Evolutionary conservation across 2,797 vertebrate genomes (phyloP).

Genomic region (Eptatretus atami): DNA sequence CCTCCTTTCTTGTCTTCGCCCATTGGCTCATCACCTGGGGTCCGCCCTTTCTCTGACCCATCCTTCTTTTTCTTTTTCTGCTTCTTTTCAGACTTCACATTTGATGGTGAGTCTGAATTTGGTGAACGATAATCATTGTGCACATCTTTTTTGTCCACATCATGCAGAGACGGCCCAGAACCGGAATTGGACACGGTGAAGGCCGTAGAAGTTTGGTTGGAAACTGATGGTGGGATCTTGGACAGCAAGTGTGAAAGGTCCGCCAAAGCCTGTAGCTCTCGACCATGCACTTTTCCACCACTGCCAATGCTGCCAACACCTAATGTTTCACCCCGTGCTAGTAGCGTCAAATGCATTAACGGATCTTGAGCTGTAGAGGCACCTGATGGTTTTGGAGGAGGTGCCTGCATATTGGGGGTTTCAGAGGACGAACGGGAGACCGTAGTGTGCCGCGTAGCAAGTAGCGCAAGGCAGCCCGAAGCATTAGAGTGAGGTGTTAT

Average conservation of each 20-base stretch:
- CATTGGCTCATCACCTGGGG: not conserved
- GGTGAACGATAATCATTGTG: too few species aligned
- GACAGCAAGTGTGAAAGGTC: not conserved
- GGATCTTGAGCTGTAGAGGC: not conserved
- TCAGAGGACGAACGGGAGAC: too few species aligned
- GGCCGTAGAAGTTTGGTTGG: too few species aligned
- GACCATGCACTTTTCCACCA: not conserved
- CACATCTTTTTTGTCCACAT: too few species aligned
- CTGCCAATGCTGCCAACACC: not conserved
- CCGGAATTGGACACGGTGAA: too few species aligned
- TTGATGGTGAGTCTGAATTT: too few species aligned
- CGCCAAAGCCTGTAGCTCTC: constrained; percentile 3
- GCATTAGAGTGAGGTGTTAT: not conserved
- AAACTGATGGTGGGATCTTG: too few species aligned
- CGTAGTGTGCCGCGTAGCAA: not conserved
- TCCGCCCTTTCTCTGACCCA: too few species aligned
- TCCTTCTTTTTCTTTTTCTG: too few species aligned
- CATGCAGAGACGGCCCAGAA: too few species aligned
- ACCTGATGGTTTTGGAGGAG: not conserved
- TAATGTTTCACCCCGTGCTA: not conserved
- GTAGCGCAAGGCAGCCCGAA: constrained; percentile 1
- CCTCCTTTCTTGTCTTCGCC: not conserved
- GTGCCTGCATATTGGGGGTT: not conserved
- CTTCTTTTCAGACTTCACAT: too few species aligned
- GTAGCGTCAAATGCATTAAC: not conserved